Conservation (phyloP, 2,888 invertebrate genomes). For the Noctua pronuba region DNA sequence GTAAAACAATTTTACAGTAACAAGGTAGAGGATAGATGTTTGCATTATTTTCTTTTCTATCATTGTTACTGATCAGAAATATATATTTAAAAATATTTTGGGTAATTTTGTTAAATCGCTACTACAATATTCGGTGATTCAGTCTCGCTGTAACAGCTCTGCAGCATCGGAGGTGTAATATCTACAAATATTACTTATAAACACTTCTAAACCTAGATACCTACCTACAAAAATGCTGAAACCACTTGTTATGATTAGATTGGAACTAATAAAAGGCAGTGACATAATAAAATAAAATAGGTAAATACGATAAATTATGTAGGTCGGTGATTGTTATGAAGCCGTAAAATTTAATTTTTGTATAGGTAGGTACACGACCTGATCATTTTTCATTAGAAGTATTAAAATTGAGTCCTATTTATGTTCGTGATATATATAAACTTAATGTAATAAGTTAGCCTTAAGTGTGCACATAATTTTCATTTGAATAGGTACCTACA, state of each 20-base stretch:
- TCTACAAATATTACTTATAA: not conserved
- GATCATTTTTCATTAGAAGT: not conserved
- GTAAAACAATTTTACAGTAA: not conserved
- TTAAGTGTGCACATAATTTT: not conserved
- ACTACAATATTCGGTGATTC: not conserved
- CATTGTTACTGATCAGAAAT: not conserved
- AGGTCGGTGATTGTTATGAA: not conserved
- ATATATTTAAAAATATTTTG: not conserved
- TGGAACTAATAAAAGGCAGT: not conserved
- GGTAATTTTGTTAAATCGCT: not conserved
- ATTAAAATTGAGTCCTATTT: not conserved
- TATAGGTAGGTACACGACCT: no score
- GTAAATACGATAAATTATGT: not conserved
- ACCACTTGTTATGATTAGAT: not conserved
- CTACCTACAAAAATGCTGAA: not conserved
- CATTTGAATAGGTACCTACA: not conserved
- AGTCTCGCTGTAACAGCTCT: no score
- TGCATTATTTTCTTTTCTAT: not conserved
- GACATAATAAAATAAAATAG: not conserved
- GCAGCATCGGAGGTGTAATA: not conserved
- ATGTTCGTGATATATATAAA: not conserved
- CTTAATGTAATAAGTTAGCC: no score
- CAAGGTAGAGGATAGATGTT: not conserved
- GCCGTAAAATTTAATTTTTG: not conserved
- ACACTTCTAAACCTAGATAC: no score